These are phyloP conservation scores for Prinia subflava DNA, from an alignment of 2,113 vertebrate genomes.

Conservation along the genomic window DNA sequence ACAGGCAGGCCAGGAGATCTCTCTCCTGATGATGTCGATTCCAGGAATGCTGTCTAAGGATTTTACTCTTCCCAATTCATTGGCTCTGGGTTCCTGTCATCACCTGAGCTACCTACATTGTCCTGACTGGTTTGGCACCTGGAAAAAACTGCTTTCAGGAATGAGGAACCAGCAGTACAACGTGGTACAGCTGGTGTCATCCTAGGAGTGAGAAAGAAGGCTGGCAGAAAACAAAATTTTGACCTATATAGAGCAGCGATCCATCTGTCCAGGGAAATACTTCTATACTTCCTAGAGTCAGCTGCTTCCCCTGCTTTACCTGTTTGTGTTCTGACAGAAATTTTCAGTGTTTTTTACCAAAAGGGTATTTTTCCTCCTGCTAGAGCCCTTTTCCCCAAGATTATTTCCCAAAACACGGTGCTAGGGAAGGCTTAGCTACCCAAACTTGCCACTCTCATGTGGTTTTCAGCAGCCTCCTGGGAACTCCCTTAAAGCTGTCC, in stretches of 20 bases:
- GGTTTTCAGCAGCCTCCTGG: neutral
- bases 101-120: neutral
- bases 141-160: neutral
- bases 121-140: neutral
- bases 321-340: neutral
- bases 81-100: neutral
- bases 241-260: slow-evolving; percentile 16
- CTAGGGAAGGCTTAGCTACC: neutral
- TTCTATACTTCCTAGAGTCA: neutral
- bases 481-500: neutral
- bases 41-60: neutral
- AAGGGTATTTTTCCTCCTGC: neutral
- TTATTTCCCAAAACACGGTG: neutral
- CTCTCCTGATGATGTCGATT: neutral
- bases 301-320: neutral
- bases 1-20: neutral
- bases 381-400: neutral
- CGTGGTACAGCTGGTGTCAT: neutral
- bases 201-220: neutral
- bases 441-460: neutral
- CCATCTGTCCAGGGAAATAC: slow-evolving; percentile 11
- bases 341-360: neutral
- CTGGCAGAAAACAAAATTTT: neutral
- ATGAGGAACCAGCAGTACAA: neutral
- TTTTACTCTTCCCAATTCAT: neutral